A percentile compares a stretch with the other conserved stretches of the same genome.
Evolutionary conservation across 1,140 invertebrate genomes (phyloP).

Genomic region (Formica exsecta): DNA sequence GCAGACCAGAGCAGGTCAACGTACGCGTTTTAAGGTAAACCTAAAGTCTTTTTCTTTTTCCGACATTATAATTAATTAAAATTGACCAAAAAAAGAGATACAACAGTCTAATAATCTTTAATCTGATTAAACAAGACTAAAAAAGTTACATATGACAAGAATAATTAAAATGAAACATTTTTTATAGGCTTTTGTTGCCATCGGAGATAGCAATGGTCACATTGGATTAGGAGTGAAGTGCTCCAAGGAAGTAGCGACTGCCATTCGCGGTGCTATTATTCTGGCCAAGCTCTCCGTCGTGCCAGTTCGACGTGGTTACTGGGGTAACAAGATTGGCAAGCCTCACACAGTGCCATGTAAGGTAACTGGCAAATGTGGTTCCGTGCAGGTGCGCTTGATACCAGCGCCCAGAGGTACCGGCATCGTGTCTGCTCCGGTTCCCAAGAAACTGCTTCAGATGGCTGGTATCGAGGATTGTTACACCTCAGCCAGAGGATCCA

Average conservation of each 20-base stretch:
- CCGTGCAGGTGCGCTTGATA: conserved; percentile 98
- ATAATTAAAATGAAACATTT: conserved; percentile 11
- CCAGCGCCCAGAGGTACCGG: conserved; percentile 99
- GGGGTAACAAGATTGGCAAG: conserved; percentile 99
- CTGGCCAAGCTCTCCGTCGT: conserved; percentile 99
- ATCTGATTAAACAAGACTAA: neutral
- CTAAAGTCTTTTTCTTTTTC: neutral
- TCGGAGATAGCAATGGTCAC: conserved; percentile 99
- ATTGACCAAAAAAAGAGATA: neutral
- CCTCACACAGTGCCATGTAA: conserved; percentile 99
- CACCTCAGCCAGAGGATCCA: conserved; percentile 98
- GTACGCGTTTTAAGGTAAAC: conserved; percentile 97
- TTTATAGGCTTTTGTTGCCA: conserved; percentile 92
- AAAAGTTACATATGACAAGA: neutral
- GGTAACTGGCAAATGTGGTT: conserved; percentile 99
- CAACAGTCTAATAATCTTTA: neutral
- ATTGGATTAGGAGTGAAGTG: conserved; percentile 99
- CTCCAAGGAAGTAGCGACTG: conserved; percentile 99
- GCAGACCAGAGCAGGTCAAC: conserved; percentile 99
- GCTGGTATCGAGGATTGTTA: conserved; percentile 99
- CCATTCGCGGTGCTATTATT: conserved; percentile 99
- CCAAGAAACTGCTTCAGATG: conserved; percentile 99
- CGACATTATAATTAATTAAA: neutral
- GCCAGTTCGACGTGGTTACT: conserved; percentile 99
- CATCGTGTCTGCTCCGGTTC: conserved; percentile 99